Percentiles rank a stretch among this genome's conserved stretches.
These are phyloP conservation scores for Camptogramma bilineatum DNA, from an alignment of 2,888 invertebrate genomes.

Conservation along the genomic window DNA sequence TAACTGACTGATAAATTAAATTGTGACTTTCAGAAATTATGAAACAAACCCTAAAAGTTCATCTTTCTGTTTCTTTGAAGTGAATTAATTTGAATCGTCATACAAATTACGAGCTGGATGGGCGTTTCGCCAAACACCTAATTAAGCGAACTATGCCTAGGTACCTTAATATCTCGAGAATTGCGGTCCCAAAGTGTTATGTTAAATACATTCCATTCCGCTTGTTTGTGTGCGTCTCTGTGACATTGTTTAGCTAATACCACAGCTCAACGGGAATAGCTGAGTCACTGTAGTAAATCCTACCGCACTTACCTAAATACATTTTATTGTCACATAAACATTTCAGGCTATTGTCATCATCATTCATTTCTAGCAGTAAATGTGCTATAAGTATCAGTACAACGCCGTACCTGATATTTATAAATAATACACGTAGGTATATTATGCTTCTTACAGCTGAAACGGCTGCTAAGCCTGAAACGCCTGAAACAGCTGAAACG, in stretches of 20 bases:
- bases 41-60: no score
- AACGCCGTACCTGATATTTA: no score
- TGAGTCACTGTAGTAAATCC: conserved; percentile 2
- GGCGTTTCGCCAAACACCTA: conserved; percentile 6
- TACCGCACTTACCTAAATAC: no score
- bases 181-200: conserved; percentile 42
- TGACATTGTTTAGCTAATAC: conserved; percentile 54
- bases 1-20: no score
- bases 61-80: not conserved
- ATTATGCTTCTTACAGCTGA: no score
- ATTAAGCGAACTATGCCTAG: conserved; percentile 8
- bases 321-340: not conserved
- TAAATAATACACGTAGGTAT: no score
- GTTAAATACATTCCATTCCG: conserved; percentile 41
- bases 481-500: no score
- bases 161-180: conserved; percentile 30
- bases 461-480: no score
- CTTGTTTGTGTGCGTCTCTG: conserved; percentile 38
- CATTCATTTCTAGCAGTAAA: no score
- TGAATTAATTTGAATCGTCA: not conserved
- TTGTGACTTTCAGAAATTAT: no score
- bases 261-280: conserved; percentile 20
- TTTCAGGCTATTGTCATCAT: no score
- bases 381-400: no score
- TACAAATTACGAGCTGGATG: not conserved